Conservation (phyloP, 2,888 invertebrate genomes). For the Calliopum simillimum region DNA sequence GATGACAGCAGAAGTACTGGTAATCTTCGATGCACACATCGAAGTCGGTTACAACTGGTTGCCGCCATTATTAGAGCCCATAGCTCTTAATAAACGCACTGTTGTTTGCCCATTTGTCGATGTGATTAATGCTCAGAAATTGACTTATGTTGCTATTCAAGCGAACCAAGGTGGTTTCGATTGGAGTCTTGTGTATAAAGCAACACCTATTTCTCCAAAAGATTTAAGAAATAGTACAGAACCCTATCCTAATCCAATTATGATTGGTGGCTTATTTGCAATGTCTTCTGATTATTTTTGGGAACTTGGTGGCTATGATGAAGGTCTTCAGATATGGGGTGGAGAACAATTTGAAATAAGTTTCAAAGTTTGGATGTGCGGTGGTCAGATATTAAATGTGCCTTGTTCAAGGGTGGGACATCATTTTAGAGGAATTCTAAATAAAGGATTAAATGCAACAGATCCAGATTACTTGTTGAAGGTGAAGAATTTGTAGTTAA, state of each 20-base stretch:
- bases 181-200: conserved; percentile 69
- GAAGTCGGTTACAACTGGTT: no score
- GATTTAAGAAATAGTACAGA: conserved; percentile 51
- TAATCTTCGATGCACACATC: no score
- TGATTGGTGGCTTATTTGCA: conserved; percentile 97
- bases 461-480: conserved; percentile 43
- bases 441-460: no score
- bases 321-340: no score
- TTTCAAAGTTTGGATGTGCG: no score
- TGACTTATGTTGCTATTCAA: conserved; percentile 42
- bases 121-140: conserved; percentile 68
- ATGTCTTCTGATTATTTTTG: no score
- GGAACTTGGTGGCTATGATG: no score
- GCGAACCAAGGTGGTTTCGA: conserved; percentile 44
- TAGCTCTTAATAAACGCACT: conserved; percentile 83
- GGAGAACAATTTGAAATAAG: no score
- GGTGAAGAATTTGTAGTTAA: no score
- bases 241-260: conserved; percentile 81
- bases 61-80: conserved; percentile 91
- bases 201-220: conserved; percentile 74
- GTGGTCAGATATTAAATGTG: conserved; percentile 91
- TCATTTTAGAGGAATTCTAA: conserved; percentile 76
- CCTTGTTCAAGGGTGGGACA: conserved; percentile 94
- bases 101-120: conserved; percentile 87
- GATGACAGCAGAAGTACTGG: no score